These are phyloP conservation scores for human DNA, from an alignment of 2,113 vertebrate genomes.

Conservation along the genomic window DNA sequence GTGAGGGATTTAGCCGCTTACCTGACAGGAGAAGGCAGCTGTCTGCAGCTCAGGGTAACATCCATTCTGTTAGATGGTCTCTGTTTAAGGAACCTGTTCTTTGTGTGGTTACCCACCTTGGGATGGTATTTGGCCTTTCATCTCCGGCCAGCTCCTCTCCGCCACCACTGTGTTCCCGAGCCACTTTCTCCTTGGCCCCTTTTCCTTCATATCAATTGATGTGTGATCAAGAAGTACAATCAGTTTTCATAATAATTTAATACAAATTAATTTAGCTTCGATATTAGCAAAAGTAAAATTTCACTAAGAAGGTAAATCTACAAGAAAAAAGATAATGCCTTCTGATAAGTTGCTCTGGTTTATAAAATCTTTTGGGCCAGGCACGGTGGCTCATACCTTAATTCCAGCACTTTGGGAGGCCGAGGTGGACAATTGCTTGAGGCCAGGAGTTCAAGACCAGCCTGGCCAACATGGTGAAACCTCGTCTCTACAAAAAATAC, in stretches of 20 bases:
- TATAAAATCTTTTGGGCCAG: background rate
- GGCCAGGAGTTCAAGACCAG: too few species aligned
- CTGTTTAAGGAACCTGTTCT: background rate
- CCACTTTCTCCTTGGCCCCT: background rate
- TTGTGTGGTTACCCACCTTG: background rate
- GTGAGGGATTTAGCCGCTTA: constrained; percentile 30
- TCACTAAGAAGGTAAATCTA: constrained; percentile 2
- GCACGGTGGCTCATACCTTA: too few species aligned
- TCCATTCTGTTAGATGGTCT: background rate
- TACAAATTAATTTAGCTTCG: constrained; percentile 36
- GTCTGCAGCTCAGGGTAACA: background rate
- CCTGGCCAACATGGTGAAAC: too few species aligned
- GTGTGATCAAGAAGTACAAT: background rate
- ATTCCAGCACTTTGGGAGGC: too few species aligned
- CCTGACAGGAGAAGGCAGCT: constrained; percentile 46
- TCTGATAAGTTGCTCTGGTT: constrained; percentile 16
- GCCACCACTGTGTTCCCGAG: background rate
- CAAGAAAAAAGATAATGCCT: constrained; percentile 13
- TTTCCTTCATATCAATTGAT: background rate
- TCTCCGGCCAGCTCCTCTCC: background rate
- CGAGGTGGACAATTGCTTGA: too few species aligned
- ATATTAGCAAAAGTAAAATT: background rate
- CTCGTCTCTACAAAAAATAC: too few species aligned
- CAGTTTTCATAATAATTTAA: constrained; percentile 35
- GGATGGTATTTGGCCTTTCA: background rate